Conservation (phyloP, 2,113 vertebrate species). For the Lophochroa leadbeateri region DNA sequence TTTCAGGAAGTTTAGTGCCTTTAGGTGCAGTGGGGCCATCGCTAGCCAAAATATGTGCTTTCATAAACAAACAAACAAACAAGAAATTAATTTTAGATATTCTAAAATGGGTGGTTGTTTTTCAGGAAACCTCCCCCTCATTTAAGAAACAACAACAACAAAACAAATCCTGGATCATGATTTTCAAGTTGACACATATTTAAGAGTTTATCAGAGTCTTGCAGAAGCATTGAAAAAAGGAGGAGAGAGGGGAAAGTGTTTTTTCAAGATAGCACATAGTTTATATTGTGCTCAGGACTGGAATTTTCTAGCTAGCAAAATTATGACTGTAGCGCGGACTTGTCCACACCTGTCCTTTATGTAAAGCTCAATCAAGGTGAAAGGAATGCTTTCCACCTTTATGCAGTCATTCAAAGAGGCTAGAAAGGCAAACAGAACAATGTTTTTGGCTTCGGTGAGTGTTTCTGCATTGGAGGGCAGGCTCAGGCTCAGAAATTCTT, state of each 20-base stretch:
- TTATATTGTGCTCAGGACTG: neutral
- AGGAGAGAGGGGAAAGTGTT: neutral
- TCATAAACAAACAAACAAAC: neutral
- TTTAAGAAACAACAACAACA: neutral
- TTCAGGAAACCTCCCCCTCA: neutral
- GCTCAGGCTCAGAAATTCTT: constrained; percentile 52
- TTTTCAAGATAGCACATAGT: constrained; percentile 1
- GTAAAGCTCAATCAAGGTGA: constrained; percentile 34
- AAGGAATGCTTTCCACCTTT: constrained; percentile 61
- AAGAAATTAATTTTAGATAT: neutral
- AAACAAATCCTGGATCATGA: neutral
- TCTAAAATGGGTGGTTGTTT: neutral
- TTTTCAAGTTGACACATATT: neutral
- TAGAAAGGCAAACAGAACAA: constrained; percentile 21
- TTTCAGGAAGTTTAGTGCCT: neutral
- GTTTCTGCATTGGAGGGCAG: constrained; percentile 15
- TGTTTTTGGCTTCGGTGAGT: constrained; percentile 19
- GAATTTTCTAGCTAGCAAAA: constrained; percentile 41
- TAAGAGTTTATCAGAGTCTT: neutral
- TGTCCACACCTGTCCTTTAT: constrained; percentile 37
- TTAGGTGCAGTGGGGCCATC: neutral
- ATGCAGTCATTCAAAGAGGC: neutral
- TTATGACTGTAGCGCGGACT: constrained; percentile 25
- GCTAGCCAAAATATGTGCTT: neutral
- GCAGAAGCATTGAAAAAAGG: neutral